phyloP scores from a whole-genome alignment of 2,888 invertebrate species.

The Deilephila elpenor region DNA sequence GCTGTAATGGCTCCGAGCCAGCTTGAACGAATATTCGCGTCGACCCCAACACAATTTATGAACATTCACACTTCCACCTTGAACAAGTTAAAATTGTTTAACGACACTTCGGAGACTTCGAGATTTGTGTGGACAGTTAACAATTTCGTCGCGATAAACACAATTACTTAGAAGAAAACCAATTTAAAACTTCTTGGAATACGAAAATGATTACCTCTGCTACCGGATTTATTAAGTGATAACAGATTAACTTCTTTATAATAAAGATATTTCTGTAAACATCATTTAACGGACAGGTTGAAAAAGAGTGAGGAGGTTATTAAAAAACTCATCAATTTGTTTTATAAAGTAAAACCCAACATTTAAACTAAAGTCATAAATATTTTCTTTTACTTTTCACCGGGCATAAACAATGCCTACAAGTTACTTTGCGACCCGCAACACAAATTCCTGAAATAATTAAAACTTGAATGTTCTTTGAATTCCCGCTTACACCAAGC shows the following conservation, averaged over 20 bases:
- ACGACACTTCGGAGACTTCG: conserved; percentile 36
- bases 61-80: conserved; percentile 33
- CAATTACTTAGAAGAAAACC: not conserved
- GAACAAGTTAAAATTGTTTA: conserved; percentile 41
- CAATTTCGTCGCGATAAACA: conserved; percentile 13
- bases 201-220: not conserved
- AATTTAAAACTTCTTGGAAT: conserved; percentile 10
- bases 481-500: conserved; percentile 20
- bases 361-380: not conserved
- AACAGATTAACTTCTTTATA: not conserved
- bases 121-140: conserved; percentile 27
- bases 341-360: too few relatives aligned
- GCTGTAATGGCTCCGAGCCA: not conserved
- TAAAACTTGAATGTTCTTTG: conserved; percentile 31
- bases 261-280: not conserved
- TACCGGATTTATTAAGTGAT: not conserved
- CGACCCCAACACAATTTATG: conserved; percentile 31
- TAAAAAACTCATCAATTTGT: too few relatives aligned
- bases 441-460: conserved; percentile 27
- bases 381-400: not conserved
- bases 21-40: not conserved
- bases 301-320: not conserved
- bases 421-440: not conserved
- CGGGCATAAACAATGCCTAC: not conserved
- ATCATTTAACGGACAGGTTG: not conserved